These are phyloP conservation scores for Cydia strobilella DNA, from an alignment of 1,140 invertebrate species.

Conservation along the genomic window DNA sequence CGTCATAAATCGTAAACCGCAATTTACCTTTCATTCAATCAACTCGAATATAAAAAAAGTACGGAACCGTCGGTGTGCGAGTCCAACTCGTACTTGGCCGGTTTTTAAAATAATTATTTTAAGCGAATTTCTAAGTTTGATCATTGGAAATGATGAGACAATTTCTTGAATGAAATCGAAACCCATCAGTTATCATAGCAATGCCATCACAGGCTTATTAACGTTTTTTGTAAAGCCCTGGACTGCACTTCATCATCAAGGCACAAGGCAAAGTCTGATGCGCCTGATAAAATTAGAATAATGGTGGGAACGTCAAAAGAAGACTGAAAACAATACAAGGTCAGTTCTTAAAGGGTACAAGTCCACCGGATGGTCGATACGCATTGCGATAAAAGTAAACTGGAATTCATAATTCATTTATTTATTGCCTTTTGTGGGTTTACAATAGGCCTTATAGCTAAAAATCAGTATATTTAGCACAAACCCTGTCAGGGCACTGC, in stretches of 20 bases:
- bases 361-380: constrained; percentile 9
- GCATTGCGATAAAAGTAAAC: constrained; percentile 34
- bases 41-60: no score
- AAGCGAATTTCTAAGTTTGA: no score
- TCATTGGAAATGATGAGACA: not conserved
- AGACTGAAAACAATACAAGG: constrained; percentile 29
- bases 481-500: no score
- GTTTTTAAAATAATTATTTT: no score
- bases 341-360: constrained; percentile 28
- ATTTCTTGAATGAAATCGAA: not conserved
- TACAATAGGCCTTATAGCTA: no score
- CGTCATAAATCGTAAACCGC: no score
- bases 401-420: no score
- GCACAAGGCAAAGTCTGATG: constrained; percentile 9
- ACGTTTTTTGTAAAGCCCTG: constrained; percentile 10
- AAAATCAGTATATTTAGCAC: no score
- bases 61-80: no score
- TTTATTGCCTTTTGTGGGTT: no score
- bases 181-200: not conserved
- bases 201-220: not conserved
- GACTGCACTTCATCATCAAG: constrained; percentile 7
- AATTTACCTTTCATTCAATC: no score
- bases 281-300: constrained; percentile 3
- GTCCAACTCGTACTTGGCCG: no score
- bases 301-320: constrained; percentile 26